Evolutionary conservation across 2,113 vertebrate genomes (phyloP), one percentile per base, ranked within the genome.

Genomic region (Anas platyrhynchos): DNA sequence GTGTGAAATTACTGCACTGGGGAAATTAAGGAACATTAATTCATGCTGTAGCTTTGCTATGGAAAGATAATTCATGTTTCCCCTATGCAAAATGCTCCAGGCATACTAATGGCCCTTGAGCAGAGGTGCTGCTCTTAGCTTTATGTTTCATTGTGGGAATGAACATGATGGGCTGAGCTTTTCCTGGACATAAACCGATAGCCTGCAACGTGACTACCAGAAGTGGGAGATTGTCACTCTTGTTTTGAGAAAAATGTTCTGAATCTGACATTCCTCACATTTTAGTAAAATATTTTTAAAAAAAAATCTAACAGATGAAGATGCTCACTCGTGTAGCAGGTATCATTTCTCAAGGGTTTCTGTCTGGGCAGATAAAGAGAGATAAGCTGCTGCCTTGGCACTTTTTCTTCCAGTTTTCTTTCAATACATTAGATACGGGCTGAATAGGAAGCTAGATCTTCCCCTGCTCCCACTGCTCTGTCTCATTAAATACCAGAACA

Each of bases 1-100:
- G 77, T 91, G 92, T 87, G 92, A 88, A 91, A 93, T 91, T 91
- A 71, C 72, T 88, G 34, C 80, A 74, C 9, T 20, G 62, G 16
- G 48, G 74, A 78, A 73, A 62, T 13, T 69, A 32, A 84, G 29
- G 69, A 92, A 43, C 16, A 71, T 88, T 67, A 77, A 86, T 93
- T 90, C 55, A 17, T 16, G 44, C 1, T 2, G 62, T 56, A 69
- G 72, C 52, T 96, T 79, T 69, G 50, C 43, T 88, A 59, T 34
- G 63, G 52, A 83, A 58, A 71, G 71, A 67, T 76, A 87, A 77
- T 89, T 91, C 66, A 16, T 20, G 21, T 80, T 94, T 89, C 22
- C 89, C 72, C 29, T 58, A 27, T 59, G 72, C 50, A 85, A 75
- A 96, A 86, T 66, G 63, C 61, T 86, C 10, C 79, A 72, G 66